These are phyloP conservation scores for Drosophila dunni DNA, from an alignment of 1,140 invertebrate species.

Conservation along the genomic window DNA sequence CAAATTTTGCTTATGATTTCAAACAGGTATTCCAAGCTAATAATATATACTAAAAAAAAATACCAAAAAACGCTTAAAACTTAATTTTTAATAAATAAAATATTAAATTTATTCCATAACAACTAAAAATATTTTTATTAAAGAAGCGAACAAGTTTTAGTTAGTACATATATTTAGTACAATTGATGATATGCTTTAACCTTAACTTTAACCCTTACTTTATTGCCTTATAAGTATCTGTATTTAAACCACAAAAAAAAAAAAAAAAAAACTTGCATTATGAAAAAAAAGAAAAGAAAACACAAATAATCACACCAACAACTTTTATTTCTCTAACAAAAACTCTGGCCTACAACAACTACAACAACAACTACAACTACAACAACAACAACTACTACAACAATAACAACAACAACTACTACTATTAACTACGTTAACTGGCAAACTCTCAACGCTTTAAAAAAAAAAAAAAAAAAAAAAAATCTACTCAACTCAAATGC, in stretches of 20 bases:
- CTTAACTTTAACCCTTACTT: slow-evolving; percentile 8
- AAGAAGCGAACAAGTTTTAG: slow-evolving; percentile 10
- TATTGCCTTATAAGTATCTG: slow-evolving; percentile 34
- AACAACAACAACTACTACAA: slow-evolving; percentile 54
- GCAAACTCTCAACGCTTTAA: slow-evolving; percentile 61
- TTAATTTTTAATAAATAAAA: slow-evolving; percentile 20
- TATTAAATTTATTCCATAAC: slow-evolving; percentile 9
- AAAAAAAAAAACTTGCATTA: slow-evolving; percentile 37
- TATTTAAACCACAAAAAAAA: slow-evolving; percentile 19
- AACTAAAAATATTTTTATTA: slow-evolving; percentile 11
- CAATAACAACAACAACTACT: slow-evolving; percentile 54
- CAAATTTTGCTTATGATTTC: slow-evolving; percentile 2
- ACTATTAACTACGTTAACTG: slow-evolving; percentile 59
- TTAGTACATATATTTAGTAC: slow-evolving; percentile 24
- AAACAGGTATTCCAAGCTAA: slow-evolving; percentile 2
- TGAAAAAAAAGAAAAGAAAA: slow-evolving; percentile 52
- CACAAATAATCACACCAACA: slow-evolving; percentile 74
- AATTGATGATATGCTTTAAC: slow-evolving; percentile 34
- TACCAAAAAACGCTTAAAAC: slow-evolving; percentile 7
- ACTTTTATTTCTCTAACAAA: slow-evolving; percentile 75
- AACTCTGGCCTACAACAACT: slow-evolving; percentile 66
- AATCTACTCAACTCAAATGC: slow-evolving; percentile 68
- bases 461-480: slow-evolving; percentile 52
- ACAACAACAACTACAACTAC: slow-evolving; percentile 49
- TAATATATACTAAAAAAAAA: neutral